phyloP scores from a whole-genome alignment of 2,797 vertebrate species.

The Lutjanus campechanus region DNA sequence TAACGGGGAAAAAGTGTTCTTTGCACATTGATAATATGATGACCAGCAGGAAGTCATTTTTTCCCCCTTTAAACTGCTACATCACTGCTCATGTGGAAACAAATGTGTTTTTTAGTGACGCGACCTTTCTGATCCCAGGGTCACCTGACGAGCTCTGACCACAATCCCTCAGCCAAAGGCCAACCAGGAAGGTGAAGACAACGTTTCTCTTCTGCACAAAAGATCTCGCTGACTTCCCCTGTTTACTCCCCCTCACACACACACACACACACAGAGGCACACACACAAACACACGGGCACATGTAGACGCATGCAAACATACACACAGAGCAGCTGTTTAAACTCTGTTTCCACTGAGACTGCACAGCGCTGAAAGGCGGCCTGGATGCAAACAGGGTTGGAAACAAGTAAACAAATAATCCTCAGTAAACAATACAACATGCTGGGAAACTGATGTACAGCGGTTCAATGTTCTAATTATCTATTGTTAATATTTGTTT shows the following conservation, averaged over 20 bases:
- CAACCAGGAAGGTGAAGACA: slow-evolving; percentile 69
- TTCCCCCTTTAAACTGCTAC: not conserved
- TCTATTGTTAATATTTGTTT: slow-evolving; percentile 10
- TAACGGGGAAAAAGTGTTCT: not conserved
- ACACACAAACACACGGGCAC: slow-evolving; percentile 32
- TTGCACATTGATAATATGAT: not conserved
- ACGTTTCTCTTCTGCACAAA: slow-evolving; percentile 72
- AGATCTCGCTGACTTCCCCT: slow-evolving; percentile 69
- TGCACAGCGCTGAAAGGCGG: slow-evolving; percentile 48
- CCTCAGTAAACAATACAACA: slow-evolving; percentile 31
- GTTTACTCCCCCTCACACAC: slow-evolving; percentile 48
- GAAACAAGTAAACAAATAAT: slow-evolving; percentile 55
- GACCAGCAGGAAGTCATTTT: not conserved
- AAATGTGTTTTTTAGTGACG: not conserved
- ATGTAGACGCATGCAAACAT: slow-evolving; percentile 62
- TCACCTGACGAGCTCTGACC: slow-evolving; percentile 57
- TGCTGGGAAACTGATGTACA: slow-evolving; percentile 28
- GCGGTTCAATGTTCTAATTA: slow-evolving; percentile 6
- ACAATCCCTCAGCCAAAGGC: slow-evolving; percentile 60
- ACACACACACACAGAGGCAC: slow-evolving; percentile 38
- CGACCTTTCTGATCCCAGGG: slow-evolving; percentile 52
- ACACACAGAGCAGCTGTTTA: slow-evolving; percentile 78
- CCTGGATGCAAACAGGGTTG: slow-evolving; percentile 38
- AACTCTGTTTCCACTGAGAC: slow-evolving; percentile 60
- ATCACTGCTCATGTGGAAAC: slow-evolving; percentile 19